These are phyloP conservation scores for Meteorus sp. DNA, from an alignment of 1,140 invertebrate genomes.

Conservation along the genomic window DNA sequence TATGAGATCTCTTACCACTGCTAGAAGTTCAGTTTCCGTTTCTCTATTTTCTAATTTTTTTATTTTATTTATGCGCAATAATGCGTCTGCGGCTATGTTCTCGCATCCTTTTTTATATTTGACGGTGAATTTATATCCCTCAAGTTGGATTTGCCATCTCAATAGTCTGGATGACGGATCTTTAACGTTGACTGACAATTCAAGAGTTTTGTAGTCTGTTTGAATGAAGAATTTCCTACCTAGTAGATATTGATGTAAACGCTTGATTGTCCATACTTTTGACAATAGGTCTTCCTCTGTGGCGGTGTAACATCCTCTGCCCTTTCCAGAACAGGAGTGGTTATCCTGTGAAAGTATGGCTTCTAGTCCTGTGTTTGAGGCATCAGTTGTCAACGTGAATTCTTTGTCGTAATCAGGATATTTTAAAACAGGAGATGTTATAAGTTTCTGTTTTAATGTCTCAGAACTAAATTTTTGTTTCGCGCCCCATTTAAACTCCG, in stretches of 20 bases:
- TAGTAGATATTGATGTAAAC: slow-evolving; percentile 56
- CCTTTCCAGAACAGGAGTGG: no score
- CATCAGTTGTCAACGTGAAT: not conserved
- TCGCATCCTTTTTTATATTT: slow-evolving; percentile 32
- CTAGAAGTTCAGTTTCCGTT: not conserved
- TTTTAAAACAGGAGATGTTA: not conserved
- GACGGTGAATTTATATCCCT: slow-evolving; percentile 44
- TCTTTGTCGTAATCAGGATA: not conserved
- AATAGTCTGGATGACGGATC: slow-evolving; percentile 39
- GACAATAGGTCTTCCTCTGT: slow-evolving; percentile 25
- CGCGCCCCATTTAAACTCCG: not conserved
- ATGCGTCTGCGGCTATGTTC: slow-evolving; percentile 40
- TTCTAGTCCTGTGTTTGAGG: not conserved
- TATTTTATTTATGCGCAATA: slow-evolving; percentile 26
- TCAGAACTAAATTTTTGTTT: slow-evolving; percentile 1
- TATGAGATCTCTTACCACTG: no score
- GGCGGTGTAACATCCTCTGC: slow-evolving; percentile 14
- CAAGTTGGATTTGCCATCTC: slow-evolving; percentile 38
- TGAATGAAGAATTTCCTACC: slow-evolving; percentile 53
- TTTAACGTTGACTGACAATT: slow-evolving; percentile 57
- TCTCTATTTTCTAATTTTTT: not conserved
- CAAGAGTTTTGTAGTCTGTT: slow-evolving; percentile 59
- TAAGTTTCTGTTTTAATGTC: not conserved
- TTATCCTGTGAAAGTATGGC: not conserved
- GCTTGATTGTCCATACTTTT: slow-evolving; percentile 49